Evolutionary conservation across 2,797 vertebrate genomes (phyloP).

Genomic region (Cossypha heuglini): DNA sequence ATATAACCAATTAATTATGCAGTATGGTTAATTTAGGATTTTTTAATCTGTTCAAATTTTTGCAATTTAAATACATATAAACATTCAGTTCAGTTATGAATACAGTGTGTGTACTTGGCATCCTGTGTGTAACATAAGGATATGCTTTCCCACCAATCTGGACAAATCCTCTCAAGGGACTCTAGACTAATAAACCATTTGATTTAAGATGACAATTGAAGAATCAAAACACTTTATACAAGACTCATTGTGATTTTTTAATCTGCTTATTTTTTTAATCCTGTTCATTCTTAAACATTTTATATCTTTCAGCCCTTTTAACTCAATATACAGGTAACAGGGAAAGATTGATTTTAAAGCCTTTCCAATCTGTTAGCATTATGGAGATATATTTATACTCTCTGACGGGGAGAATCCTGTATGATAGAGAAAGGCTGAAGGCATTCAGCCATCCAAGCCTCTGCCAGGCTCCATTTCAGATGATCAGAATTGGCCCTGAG

Average conservation of each 20-base stretch:
- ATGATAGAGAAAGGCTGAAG: background rate
- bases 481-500: background rate
- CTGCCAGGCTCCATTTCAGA: background rate
- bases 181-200: background rate
- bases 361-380: background rate
- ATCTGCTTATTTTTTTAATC: background rate
- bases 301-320: background rate
- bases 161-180: slow-evolving; percentile 7
- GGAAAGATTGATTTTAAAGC: background rate
- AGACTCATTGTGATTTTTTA: background rate
- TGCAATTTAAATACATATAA: background rate
- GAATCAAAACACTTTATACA: background rate
- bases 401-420: background rate
- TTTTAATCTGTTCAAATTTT: background rate
- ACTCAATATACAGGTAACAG: background rate
- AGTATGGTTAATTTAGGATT: background rate
- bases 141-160: background rate
- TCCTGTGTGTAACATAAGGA: background rate
- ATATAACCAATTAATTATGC: background rate
- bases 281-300: background rate
- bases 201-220: background rate
- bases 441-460: background rate
- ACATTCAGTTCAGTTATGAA: background rate
- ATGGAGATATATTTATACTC: background rate
- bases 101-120: background rate